A percentile compares a stretch with the other conserved stretches of the same genome.
Evolutionary conservation across 2,797 vertebrate species (phyloP).

Genomic region (Menidia menidia): DNA sequence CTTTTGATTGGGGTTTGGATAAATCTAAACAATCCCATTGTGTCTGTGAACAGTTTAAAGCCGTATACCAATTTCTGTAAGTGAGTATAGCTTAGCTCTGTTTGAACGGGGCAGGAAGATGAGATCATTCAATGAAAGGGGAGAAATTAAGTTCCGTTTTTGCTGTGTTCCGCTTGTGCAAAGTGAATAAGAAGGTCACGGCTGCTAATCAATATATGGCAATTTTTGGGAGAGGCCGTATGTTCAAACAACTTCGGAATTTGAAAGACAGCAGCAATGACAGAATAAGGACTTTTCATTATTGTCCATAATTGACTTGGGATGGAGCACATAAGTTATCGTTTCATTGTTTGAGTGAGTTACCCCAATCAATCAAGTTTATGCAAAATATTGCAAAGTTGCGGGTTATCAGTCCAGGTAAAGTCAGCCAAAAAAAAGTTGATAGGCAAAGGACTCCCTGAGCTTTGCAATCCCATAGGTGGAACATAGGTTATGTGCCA

Average conservation of each 20-base stretch:
- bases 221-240: not conserved
- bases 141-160: not conserved
- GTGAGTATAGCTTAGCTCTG: too few species aligned
- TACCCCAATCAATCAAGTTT: too few species aligned
- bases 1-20: not conserved
- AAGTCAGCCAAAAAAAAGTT: too few species aligned
- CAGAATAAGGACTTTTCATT: not conserved
- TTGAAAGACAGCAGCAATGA: not conserved
- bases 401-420: too few species aligned
- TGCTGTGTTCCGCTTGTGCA: not conserved
- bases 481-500: not conserved
- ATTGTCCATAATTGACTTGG: not conserved
- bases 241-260: not conserved
- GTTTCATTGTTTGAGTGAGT: too few species aligned
- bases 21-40: not conserved
- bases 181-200: not conserved
- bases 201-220: slow-evolving; percentile 5
- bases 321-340: too few species aligned
- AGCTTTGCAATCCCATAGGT: not conserved
- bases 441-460: too few species aligned
- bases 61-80: not conserved
- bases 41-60: not conserved
- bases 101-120: not conserved
- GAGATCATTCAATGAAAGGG: not conserved
- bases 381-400: too few species aligned